Conservation (phyloP, 2,888 invertebrate genomes). For the Cephus pulcher region DNA sequence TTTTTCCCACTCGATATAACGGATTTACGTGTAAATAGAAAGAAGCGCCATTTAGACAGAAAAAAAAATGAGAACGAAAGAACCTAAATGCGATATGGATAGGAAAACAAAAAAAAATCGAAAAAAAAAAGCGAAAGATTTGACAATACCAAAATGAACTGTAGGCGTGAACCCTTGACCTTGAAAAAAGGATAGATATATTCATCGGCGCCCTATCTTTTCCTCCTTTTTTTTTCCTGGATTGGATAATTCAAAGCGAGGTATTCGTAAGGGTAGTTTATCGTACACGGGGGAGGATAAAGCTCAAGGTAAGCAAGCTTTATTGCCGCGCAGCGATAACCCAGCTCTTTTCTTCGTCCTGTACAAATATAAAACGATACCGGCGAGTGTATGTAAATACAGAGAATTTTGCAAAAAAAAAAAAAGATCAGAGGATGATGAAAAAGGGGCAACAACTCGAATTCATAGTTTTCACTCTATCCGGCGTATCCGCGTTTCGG, state of each 20-base stretch:
- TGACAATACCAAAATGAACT: not conserved
- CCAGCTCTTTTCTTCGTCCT: not conserved
- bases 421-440: not conserved
- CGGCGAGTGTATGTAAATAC: not conserved
- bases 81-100: not conserved
- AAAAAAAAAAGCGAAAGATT: not conserved
- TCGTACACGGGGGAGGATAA: not conserved
- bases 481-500: not conserved
- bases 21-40: conserved; percentile 5
- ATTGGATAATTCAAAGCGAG: not conserved
- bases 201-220: not conserved
- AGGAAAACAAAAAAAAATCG: not conserved
- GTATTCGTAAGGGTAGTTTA: not conserved
- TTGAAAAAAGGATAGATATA: not conserved
- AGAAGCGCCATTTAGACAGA: not conserved
- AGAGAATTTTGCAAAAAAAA: not conserved
- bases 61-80: not conserved
- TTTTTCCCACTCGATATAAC: not conserved
- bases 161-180: not conserved
- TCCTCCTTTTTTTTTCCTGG: not conserved
- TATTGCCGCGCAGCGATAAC: not conserved
- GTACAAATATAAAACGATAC: not conserved
- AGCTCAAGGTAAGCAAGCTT: not conserved
- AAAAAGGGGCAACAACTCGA: not conserved
- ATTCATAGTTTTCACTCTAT: not conserved